Evolutionary conservation across 2,113 vertebrate species (phyloP).

Genomic region (Pipa parva): DNA sequence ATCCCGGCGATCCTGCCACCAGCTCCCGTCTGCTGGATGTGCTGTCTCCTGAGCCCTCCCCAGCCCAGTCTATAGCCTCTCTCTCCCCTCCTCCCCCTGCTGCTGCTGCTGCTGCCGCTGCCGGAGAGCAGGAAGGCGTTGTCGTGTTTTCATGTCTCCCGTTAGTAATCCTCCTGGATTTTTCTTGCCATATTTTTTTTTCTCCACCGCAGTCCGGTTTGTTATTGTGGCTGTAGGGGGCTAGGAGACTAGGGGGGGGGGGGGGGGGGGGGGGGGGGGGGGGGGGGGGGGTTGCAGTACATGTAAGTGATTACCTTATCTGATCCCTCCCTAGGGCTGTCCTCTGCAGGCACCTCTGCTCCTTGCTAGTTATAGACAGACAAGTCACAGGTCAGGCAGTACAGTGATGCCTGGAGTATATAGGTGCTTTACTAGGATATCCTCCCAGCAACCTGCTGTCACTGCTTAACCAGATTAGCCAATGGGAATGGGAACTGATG

Average conservation of each 20-base stretch:
- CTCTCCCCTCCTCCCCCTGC: background rate
- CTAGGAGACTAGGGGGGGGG: too few relatives aligned
- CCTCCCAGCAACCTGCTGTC: too few relatives aligned
- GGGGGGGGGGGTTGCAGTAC: background rate
- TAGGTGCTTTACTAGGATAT: too few relatives aligned
- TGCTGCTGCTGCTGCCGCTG: constrained; percentile 21
- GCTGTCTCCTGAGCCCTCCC: constrained; percentile 27
- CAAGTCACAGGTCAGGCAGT: background rate
- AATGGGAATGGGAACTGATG: too few relatives aligned
- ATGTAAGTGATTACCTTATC: background rate
- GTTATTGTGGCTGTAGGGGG: constrained; percentile 1
- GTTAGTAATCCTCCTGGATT: constrained; percentile 1
- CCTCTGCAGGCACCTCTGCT: background rate
- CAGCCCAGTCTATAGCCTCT: constrained; percentile 8
- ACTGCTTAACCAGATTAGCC: too few relatives aligned
- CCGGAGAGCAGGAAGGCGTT: constrained; percentile 37
- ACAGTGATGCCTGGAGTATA: background rate
- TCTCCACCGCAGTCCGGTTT: constrained; percentile 45
- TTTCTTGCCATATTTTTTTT: constrained; percentile 5
- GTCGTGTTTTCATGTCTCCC: constrained; percentile 34
- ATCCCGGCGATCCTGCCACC: background rate
- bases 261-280: too few relatives aligned
- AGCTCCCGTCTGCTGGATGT: constrained; percentile 1
- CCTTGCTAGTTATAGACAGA: too few relatives aligned
- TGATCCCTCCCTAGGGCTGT: background rate